A percentile compares a stretch with the other conserved stretches of the same genome.
These are phyloP conservation scores for Branchellion lobata DNA, from an alignment of 2,888 invertebrate species.

Conservation along the genomic window DNA sequence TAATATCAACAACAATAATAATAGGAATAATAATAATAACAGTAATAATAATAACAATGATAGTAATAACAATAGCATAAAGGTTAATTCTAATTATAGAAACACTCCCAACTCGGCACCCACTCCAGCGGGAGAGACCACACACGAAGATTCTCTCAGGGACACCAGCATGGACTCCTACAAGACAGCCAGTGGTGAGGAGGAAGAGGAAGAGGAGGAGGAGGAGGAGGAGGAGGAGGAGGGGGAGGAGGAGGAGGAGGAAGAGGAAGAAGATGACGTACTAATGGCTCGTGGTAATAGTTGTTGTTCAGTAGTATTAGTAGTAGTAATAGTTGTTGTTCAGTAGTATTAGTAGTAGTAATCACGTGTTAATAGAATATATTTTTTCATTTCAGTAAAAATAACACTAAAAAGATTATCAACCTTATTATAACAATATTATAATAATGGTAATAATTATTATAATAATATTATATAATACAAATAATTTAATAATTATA, in stretches of 20 bases:
- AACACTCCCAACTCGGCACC: background rate
- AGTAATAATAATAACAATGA: background rate
- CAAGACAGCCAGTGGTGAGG: slow-evolving; percentile 39
- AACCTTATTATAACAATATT: too few relatives aligned
- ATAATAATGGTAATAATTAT: too few relatives aligned
- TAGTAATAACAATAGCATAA: background rate
- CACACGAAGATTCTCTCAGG: too few relatives aligned
- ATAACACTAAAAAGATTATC: background rate
- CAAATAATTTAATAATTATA: too few relatives aligned
- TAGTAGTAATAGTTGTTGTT: too few relatives aligned
- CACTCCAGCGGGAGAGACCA: too few relatives aligned
- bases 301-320: too few relatives aligned
- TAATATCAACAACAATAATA: background rate
- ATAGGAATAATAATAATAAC: background rate
- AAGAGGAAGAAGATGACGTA: background rate
- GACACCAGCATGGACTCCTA: background rate
- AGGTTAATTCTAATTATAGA: background rate
- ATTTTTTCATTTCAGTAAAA: background rate
- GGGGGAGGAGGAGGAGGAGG: background rate
- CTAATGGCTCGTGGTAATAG: too few relatives aligned
- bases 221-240: slow-evolving; percentile 22
- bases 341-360: too few relatives aligned
- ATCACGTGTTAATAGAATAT: background rate
- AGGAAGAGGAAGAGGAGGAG: slow-evolving; percentile 38
- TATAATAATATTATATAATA: too few relatives aligned